These are phyloP conservation scores for Candidula unifasciata DNA, from an alignment of 2,888 invertebrate genomes.

Conservation along the genomic window DNA sequence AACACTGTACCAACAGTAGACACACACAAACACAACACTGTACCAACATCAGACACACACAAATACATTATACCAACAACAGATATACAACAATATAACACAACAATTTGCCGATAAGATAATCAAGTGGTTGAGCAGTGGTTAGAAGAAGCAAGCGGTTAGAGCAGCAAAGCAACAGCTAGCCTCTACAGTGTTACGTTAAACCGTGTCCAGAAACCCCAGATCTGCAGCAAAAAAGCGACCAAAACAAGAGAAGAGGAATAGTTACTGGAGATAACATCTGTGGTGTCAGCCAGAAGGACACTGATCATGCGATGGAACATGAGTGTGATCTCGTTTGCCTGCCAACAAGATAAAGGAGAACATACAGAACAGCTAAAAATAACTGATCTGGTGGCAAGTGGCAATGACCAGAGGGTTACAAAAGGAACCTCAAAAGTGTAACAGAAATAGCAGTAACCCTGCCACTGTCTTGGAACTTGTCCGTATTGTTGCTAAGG, in stretches of 20 bases:
- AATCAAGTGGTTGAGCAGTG: not conserved
- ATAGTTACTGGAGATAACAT: slow-evolving; percentile 53
- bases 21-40: too few relatives aligned
- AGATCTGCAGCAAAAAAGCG: not conserved
- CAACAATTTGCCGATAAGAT: not conserved
- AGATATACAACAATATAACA: not conserved
- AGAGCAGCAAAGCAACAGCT: not conserved
- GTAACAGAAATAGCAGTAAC: not conserved
- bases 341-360: slow-evolving; percentile 79
- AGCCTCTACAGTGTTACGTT: not conserved
- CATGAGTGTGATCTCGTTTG: slow-evolving; percentile 86
- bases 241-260: not conserved
- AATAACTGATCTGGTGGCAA: not conserved
- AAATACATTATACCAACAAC: too few relatives aligned
- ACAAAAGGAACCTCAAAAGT: not conserved
- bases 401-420: not conserved
- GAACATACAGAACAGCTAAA: slow-evolving; percentile 28
- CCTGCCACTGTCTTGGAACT: too few relatives aligned
- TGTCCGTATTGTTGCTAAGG: too few relatives aligned
- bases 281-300: slow-evolving; percentile 78
- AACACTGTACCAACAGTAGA: too few relatives aligned
- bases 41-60: too few relatives aligned
- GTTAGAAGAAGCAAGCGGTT: not conserved
- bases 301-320: slow-evolving; percentile 89
- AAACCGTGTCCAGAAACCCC: not conserved